phyloP scores from a whole-genome alignment of 2,888 invertebrate genomes.

The Drosophila monieri region DNA sequence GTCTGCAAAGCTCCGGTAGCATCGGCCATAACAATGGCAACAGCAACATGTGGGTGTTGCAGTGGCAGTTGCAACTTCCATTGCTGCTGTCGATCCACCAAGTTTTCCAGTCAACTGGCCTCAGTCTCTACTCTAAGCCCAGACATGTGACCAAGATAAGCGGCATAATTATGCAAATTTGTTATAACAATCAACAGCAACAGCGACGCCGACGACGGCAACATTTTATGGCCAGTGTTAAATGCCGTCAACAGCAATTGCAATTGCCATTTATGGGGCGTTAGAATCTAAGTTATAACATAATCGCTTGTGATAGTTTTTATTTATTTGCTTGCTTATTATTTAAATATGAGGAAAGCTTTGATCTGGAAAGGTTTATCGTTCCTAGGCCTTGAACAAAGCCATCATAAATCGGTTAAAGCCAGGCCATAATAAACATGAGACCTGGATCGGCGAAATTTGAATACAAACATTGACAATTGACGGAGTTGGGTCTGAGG shows the following conservation, averaged over 20 bases:
- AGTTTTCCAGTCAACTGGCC: constrained; percentile 30
- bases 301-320: constrained; percentile 57
- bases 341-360: background rate
- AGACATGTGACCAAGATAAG: constrained; percentile 80
- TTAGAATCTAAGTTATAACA: constrained; percentile 63
- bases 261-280: constrained; percentile 70
- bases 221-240: constrained; percentile 64
- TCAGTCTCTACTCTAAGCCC: constrained; percentile 18
- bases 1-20: constrained; percentile 35
- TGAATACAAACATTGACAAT: constrained; percentile 73
- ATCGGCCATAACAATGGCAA: constrained; percentile 32
- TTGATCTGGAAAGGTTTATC: background rate
- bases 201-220: constrained; percentile 43
- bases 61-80: constrained; percentile 8
- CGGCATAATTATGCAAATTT: constrained; percentile 80
- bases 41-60: constrained; percentile 49
- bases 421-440: constrained; percentile 42
- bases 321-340: constrained; percentile 29
- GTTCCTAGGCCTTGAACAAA: constrained; percentile 55
- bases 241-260: constrained; percentile 68
- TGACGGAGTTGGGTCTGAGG: constrained; percentile 33
- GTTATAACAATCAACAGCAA: constrained; percentile 69
- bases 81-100: constrained; percentile 45
- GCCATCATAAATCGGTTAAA: constrained; percentile 65
- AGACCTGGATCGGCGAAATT: constrained; percentile 46